These are phyloP conservation scores for Ptychodera flava DNA, from an alignment of 35 echinoderm and acorn worm species.

Conservation along the genomic window DNA sequence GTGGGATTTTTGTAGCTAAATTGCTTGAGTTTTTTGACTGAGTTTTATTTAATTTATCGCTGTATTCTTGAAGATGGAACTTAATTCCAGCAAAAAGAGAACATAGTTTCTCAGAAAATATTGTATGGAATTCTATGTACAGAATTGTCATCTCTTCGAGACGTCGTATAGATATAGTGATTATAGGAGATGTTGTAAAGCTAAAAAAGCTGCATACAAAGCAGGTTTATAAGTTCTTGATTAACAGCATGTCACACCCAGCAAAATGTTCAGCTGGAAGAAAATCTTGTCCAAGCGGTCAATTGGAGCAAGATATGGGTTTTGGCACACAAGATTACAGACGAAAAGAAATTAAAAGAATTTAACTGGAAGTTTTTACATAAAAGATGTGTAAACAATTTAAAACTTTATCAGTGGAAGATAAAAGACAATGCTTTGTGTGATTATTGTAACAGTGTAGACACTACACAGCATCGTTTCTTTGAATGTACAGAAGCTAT, in stretches of 20 bases:
- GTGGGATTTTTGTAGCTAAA: too few relatives aligned
- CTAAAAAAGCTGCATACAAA: background rate
- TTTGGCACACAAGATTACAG: background rate
- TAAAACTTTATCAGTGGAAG: background rate
- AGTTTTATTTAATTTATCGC: too few relatives aligned
- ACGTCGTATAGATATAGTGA: background rate
- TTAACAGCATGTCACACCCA: too few relatives aligned
- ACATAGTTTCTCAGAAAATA: too few relatives aligned
- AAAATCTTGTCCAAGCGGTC: background rate
- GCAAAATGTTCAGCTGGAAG: background rate
- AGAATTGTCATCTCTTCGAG: background rate
- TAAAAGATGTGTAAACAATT: background rate
- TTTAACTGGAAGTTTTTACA: background rate
- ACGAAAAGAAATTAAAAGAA: background rate
- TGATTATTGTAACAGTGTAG: background rate
- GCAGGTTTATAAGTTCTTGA: too few relatives aligned
- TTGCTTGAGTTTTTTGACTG: too few relatives aligned
- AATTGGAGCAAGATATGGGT: background rate
- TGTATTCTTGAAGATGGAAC: too few relatives aligned
- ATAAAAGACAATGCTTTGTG: background rate
- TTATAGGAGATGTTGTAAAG: background rate
- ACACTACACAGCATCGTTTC: background rate
- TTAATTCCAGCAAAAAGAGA: too few relatives aligned
- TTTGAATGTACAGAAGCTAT: background rate
- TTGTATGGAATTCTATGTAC: background rate